phyloP scores from a whole-genome alignment of 2,113 vertebrate species.

The Myrmecobius fasciatus region DNA sequence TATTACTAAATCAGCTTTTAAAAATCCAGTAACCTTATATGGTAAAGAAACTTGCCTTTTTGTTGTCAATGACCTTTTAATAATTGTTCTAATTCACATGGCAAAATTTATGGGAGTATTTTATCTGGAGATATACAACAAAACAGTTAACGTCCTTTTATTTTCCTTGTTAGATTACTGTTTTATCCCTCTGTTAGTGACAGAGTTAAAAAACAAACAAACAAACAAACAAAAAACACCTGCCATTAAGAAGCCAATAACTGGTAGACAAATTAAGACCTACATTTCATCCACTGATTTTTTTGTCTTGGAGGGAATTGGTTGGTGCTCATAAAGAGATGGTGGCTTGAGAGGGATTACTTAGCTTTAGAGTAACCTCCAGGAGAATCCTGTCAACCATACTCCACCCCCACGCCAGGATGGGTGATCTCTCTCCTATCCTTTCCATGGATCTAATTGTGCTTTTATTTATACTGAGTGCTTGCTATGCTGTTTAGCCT shows the following conservation, averaged over 20 bases:
- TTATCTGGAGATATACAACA: neutral
- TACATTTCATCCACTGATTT: neutral
- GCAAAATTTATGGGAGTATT: neutral
- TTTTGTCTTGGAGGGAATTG: neutral
- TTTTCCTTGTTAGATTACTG: neutral
- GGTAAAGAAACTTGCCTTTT: neutral
- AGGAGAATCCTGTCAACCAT: neutral
- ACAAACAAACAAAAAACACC: too few relatives aligned
- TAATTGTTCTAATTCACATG: neutral
- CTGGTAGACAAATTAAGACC: neutral
- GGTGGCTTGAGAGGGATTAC: neutral
- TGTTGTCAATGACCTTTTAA: neutral
- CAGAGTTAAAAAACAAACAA: neutral
- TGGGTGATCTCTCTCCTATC: neutral
- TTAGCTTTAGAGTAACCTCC: too few relatives aligned
- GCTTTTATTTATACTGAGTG: neutral
- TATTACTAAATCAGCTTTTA: neutral
- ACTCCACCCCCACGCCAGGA: neutral
- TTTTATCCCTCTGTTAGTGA: neutral
- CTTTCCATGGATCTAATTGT: neutral
- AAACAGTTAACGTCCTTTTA: neutral
- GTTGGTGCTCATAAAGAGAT: neutral
- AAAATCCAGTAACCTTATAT: neutral
- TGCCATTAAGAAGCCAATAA: neutral
- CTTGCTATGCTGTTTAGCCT: neutral